A percentile compares a stretch with the other conserved stretches of the same genome.
phyloP scores from a whole-genome alignment of 2,113 vertebrate species.

The Mustela nigripes region DNA sequence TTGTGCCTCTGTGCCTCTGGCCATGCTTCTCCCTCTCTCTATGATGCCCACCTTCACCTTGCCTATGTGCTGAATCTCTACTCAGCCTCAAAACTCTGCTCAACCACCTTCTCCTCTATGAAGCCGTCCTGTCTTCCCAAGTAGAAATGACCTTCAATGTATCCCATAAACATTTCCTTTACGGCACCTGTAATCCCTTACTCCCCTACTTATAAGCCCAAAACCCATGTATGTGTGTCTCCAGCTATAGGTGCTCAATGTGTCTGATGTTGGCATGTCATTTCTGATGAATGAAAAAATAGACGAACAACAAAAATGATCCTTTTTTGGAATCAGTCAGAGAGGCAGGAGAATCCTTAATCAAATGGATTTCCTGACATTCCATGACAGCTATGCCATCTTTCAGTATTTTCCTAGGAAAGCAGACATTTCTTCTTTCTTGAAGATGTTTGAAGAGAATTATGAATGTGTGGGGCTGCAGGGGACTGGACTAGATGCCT shows the following conservation, averaged over 20 bases:
- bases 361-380: background rate
- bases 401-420: background rate
- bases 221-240: background rate
- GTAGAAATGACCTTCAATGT: background rate
- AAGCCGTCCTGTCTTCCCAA: background rate
- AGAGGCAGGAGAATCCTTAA: background rate
- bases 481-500: background rate
- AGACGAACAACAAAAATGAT: background rate
- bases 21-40: background rate
- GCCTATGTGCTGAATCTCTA: background rate
- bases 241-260: background rate
- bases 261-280: background rate
- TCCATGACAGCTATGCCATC: background rate
- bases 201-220: background rate
- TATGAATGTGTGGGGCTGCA: background rate
- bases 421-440: constrained; percentile 7
- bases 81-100: background rate
- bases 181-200: background rate
- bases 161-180: background rate
- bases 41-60: background rate
- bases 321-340: constrained; percentile 3
- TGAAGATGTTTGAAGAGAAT: background rate
- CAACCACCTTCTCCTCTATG: background rate
- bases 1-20: background rate
- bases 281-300: constrained; percentile 2